phyloP scores from a whole-genome alignment of 2,888 invertebrate species.

The Cephalotes varians region DNA sequence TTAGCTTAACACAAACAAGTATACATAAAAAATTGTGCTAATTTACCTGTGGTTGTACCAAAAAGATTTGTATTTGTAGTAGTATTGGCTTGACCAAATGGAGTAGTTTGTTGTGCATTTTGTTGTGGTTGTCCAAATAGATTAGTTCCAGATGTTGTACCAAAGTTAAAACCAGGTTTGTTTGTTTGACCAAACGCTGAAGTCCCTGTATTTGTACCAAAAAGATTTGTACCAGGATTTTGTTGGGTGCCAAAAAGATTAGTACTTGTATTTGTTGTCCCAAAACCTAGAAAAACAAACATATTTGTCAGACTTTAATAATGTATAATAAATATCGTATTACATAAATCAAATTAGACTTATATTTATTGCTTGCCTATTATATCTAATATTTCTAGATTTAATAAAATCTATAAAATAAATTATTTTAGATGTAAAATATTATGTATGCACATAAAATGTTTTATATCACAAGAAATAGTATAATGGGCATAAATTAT shows the following conservation, averaged over 20 bases:
- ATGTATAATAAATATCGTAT: background rate
- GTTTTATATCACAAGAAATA: background rate
- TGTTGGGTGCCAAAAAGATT: conserved; percentile 86
- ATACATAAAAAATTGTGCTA: background rate
- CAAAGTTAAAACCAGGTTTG: conserved; percentile 88
- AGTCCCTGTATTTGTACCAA: conserved; percentile 87
- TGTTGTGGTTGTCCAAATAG: conserved; percentile 88
- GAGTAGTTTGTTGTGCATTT: conserved; percentile 83
- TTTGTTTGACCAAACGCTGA: conserved; percentile 89
- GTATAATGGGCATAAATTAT: background rate
- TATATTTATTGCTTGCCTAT: background rate
- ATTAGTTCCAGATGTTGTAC: conserved; percentile 87
- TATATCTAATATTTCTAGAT: background rate
- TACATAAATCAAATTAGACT: background rate
- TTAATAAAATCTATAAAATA: background rate
- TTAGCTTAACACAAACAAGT: background rate
- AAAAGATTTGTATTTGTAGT: conserved; percentile 86
- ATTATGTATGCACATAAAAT: background rate
- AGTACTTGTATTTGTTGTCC: conserved; percentile 83
- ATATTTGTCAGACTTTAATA: background rate
- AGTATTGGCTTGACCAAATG: conserved; percentile 87
- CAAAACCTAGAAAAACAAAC: conserved; percentile 78
- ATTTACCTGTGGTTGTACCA: conserved; percentile 81
- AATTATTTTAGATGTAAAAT: background rate
- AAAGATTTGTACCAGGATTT: conserved; percentile 88